Percentiles rank a stretch among this genome's conserved stretches.
These are phyloP conservation scores for Yponomeuta evonymella DNA, from an alignment of 2,888 invertebrate genomes.

Conservation along the genomic window DNA sequence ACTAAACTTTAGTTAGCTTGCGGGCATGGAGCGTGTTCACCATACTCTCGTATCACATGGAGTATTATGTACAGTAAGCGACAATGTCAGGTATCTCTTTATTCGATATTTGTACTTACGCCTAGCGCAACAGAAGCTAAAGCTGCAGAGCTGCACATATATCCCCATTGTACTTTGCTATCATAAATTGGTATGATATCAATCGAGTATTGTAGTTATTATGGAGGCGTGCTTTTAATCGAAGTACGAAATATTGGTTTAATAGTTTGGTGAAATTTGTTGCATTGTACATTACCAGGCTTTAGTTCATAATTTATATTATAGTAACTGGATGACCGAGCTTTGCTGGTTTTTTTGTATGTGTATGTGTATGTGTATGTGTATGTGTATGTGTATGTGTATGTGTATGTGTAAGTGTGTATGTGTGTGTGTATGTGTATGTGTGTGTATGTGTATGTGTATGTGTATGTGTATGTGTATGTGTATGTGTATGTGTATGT, in stretches of 20 bases:
- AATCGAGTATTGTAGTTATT: background rate
- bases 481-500: conserved; percentile 26
- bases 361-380: background rate
- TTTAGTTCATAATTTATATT: background rate
- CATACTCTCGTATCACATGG: background rate
- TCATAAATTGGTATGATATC: background rate
- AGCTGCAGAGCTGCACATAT: too few relatives aligned
- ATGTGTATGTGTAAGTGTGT: conserved; percentile 20
- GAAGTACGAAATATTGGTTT: background rate
- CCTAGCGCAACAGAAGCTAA: too few relatives aligned
- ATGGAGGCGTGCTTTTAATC: background rate
- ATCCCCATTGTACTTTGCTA: background rate
- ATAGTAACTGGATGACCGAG: background rate
- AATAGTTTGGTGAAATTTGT: background rate
- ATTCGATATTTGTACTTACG: too few relatives aligned
- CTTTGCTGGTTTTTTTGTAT: background rate
- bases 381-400: conserved; percentile 20
- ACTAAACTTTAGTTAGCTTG: conserved; percentile 1
- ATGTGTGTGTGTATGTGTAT: conserved; percentile 25
- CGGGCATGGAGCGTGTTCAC: background rate
- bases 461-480: conserved; percentile 20
- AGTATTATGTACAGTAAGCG: background rate
- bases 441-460: conserved; percentile 26
- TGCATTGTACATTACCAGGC: background rate
- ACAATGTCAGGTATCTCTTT: too few relatives aligned